Base-by-base conservation (phyloP, 2,888 invertebrate genomes). In the Hipparchia sbordonii region DNA sequence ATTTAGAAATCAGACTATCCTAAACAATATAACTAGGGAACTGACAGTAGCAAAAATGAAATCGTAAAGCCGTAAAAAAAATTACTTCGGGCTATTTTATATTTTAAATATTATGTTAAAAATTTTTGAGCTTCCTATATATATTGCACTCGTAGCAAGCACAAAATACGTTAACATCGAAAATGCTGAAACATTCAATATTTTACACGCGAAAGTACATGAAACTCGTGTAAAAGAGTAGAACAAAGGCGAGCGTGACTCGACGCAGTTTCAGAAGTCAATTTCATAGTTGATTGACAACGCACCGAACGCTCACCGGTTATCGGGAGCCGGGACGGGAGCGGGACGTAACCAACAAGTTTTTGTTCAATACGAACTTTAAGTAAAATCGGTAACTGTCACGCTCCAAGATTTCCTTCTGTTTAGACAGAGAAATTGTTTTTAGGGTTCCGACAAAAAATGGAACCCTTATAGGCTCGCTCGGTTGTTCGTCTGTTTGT, bases 251-350 rank as follows among this genome's bases (percentile, higher is more conserved):
- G 72, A 70, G 75, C 75, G 75, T 75, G 75, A 72, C 73, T 73
- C 72, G 63, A 56, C 67, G 75, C 70, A 65, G 75, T 70, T 76
- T 70, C 70, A 70, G 71, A 74, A 76, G 72, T 70, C 74, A 72
- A 72, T 76, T 76, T 74, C 73, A 76, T 76, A 73, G 72, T 74
- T 73, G 75, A 76, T 76, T 72, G 75, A 76, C 75, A 72, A 70
- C 63, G 72, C 33, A 48, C 7, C 68, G 57, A 33, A 62, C 70
- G 72, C 63, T 59, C 67, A 74, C 72, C 74, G 72, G n/a, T 10
- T 23, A 51, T 52, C 51, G 65, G 63, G 51, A 61, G n/a, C 1
- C 48, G 63, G 63, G 63, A 9, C 48, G 51, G 51, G 23, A n/a
- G 56, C 39, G 39, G 52, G 52, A 12, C 52, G 10, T 12, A 12